Evolutionary conservation across 2,888 invertebrate species (phyloP).

Genomic region (Mongoloraphidia duomilia): DNA sequence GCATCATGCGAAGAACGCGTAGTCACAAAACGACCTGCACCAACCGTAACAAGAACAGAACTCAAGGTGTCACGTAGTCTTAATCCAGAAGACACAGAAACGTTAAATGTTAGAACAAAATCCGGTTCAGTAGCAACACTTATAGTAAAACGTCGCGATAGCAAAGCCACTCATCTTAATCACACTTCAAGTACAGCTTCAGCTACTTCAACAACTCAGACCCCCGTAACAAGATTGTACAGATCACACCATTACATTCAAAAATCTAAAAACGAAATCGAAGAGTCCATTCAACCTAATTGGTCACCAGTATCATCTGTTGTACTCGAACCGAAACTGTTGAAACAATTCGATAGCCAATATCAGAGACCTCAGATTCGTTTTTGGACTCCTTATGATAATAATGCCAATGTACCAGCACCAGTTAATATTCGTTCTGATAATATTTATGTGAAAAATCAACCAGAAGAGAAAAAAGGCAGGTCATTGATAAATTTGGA

Average conservation of each 20-base stretch:
- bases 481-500: slow-evolving; percentile 50
- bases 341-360: not conserved
- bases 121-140: slow-evolving; percentile 63
- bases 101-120: slow-evolving; percentile 60
- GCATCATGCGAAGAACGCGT: slow-evolving; percentile 26
- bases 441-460: slow-evolving; percentile 38
- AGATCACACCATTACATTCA: slow-evolving; percentile 30
- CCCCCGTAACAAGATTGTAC: slow-evolving; percentile 30
- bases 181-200: slow-evolving; percentile 21
- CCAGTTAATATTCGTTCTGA: slow-evolving; percentile 55
- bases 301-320: slow-evolving; percentile 29
- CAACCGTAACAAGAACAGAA: slow-evolving; percentile 55
- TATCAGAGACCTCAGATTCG: not conserved
- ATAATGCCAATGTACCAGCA: slow-evolving; percentile 38
- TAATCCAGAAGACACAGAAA: slow-evolving; percentile 61
- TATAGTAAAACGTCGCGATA: slow-evolving; percentile 55
- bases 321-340: slow-evolving; percentile 23
- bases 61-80: slow-evolving; percentile 63
- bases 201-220: slow-evolving; percentile 33
- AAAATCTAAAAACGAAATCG: slow-evolving; percentile 24
- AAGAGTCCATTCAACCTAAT: slow-evolving; percentile 33
- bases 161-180: slow-evolving; percentile 30
- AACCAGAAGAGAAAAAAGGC: slow-evolving; percentile 41
- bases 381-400: not conserved
- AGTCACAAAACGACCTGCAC: slow-evolving; percentile 29